Evolutionary conservation across 2,888 invertebrate genomes (phyloP), one percentile per base, ranked within the genome.

Genomic region (Chironomus tentans): DNA sequence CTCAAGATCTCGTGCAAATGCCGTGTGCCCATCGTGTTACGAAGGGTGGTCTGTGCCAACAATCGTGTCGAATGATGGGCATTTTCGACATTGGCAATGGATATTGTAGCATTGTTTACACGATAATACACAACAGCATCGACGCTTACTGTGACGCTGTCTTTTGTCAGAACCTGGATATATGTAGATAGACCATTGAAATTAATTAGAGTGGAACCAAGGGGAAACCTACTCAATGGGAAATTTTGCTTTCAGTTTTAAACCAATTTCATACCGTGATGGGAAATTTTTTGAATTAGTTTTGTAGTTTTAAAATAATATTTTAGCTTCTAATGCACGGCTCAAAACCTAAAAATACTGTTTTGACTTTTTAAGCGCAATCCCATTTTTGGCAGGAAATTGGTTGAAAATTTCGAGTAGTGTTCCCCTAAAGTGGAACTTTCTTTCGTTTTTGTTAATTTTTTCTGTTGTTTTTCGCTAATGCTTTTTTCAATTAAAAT

Each of bases 61-160:
- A 97, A 88, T 79, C 96, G 87, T 65, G 98, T 98, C 78, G 95
- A 95, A 84, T 97, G 96, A 83, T 97, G 96, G 5, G 97, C 97
- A 83, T 98, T 97, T 84, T 98, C 97, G 68, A 98, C 98, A 84
- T 98, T 98, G 69, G 97, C 96, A 78, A 97, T 96, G 68, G 97
- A 97, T 78, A 97, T 94, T 1, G 97, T 98, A 13, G 98, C 97
- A 84, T 98, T 98, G 81, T 93, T 94, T 50, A 98, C 96, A 68
- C 95, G 90, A 83, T 95, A 95, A 85, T 95, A 95, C 10, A 95
- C 94, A 71, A 95, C 95, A 28, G 76, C 76, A 80, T 93, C 92
- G 10, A 93, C 92, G 0, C 91, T 91, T 0, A 93, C 92, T 0
- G 93, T 93, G 70, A 92, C 92, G 79, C 76, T 76, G 69, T 76